A percentile compares a stretch with the other conserved stretches of the same genome.
These are phyloP conservation scores for Osmerus mordax DNA, from an alignment of 2,113 vertebrate species.

Conservation along the genomic window DNA sequence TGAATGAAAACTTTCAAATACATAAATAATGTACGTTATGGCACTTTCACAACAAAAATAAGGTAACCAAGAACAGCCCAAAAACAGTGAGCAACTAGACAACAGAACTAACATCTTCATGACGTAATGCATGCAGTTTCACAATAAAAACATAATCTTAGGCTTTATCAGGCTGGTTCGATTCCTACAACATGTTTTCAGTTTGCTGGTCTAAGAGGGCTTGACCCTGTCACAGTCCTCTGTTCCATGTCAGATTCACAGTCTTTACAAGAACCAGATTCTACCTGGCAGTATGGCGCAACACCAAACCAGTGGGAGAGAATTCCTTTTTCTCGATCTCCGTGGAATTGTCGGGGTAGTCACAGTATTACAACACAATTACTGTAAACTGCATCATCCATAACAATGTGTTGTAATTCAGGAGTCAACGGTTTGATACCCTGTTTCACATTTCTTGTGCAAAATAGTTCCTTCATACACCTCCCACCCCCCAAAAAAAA, in stretches of 20 bases:
- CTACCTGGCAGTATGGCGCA: background rate
- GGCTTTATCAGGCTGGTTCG: slow-evolving; percentile 14
- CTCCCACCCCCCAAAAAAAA: too few relatives aligned
- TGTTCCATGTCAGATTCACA: slow-evolving; percentile 1
- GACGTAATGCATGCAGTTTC: background rate
- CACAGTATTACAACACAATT: slow-evolving; percentile 2
- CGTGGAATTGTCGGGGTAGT: background rate
- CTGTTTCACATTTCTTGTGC: background rate
- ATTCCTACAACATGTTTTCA: slow-evolving; percentile 20
- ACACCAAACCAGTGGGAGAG: background rate
- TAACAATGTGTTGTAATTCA: background rate
- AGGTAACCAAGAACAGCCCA: background rate
- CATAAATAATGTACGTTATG: background rate
- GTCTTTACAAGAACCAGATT: background rate
- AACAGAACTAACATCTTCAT: background rate
- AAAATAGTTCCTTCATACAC: background rate
- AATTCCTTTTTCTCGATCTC: background rate
- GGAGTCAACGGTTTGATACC: background rate
- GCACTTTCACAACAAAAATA: background rate
- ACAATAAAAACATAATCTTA: background rate
- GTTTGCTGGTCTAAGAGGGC: slow-evolving; percentile 4
- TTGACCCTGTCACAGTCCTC: background rate
- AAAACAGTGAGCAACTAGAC: background rate
- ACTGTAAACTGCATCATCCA: background rate
- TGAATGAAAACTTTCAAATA: too few relatives aligned